Base-by-base conservation (phyloP, 2,797 vertebrate species). In the Hafferia zeledoni region DNA sequence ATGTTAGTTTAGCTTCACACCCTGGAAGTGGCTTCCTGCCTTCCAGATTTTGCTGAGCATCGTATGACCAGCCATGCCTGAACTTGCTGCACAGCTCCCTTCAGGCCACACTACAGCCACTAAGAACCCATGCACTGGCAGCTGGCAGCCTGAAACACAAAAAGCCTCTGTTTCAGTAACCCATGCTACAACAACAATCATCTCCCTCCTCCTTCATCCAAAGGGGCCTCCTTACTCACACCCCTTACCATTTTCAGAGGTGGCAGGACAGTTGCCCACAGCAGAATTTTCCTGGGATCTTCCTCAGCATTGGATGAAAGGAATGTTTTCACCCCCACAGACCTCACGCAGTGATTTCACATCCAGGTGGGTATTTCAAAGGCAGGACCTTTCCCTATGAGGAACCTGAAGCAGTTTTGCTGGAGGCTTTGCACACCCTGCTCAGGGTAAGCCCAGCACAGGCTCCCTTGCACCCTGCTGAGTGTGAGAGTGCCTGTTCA, bases 11-110 rank as follows among this genome's bases (percentile, higher is more conserved):
- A 95, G 63, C 67, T 97, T 92, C 92, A 92, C 92, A 92, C 78
- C 83, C 93, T 87, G 90, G 22, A 81, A 93, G 88, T 16, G 19
- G 93, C 88, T 95, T 92, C 94, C 94, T 92, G 80, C 88, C 88
- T 95, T 39, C n/a, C 83, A 82, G 86, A 92, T 92, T 82, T 76
- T 80, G 70, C 81, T 72, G 83, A 83, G 52, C n/a, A 1, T 1
- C 39, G 27, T 60, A 81, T 76, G 90, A 76, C 83, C 90, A 89
- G 67, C 67, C 86, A 30, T 63, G 85, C 72, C 77, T 69, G 69
- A 81, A 78, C 41, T 65, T 4, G 0, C 65, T 55, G 88, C 63
- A 13, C 70, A 43, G 77, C 86, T 69, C 77, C 76, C 63, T 19
- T 44, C 78, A 61, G 70, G 37, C 70, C 57, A 79, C 43, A 8